Evolutionary conservation across 2,888 invertebrate species (phyloP), one percentile per base, ranked within the genome.

Genomic region (Nasonia oneida): DNA sequence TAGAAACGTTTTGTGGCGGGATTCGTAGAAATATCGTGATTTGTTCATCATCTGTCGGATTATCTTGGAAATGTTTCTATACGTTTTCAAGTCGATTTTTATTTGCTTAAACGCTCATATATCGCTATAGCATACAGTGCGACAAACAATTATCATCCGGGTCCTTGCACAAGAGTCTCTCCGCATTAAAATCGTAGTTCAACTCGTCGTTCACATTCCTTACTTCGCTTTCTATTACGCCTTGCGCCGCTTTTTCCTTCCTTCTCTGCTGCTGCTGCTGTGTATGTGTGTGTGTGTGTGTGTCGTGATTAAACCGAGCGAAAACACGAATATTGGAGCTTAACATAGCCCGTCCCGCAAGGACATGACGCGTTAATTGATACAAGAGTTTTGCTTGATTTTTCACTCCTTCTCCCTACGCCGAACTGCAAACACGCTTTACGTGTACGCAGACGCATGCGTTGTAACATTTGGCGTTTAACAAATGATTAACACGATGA

Each of bases 401-500:
- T n/a, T 47, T 71, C 29, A 89, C 89, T 88, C 4, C n/a, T 57
- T 57, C 15, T 57, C n/a, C 57, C 6, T 57, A 3, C 15, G 18
- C 18, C 15, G 3, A 3, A 4, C 18, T 50, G 37, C 73, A 61
- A 50, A 71, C 74, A 39, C 29, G 89, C 88, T 37, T 37, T 37
- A 37, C 88, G 88, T 84, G 85, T 88, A 88, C 89, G 81, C 87
- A n/a, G 4, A 18, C 57, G 18, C 3, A 57, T 81, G 74, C 88
- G 76, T 86, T 39, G 86, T 88, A 87, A 86, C 84, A 87, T 88
- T 88, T 89, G 88, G 88, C 88, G 88, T 88, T 91, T 87, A 90
- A 91, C 90, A 91, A 90, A n/a, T 57, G 89, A 90, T 91, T 91
- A 90, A 91, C 90, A 90, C n/a, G 6, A 89, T 88, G 86, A 88